phyloP scores from a whole-genome alignment of 2,797 vertebrate genomes.

The Hydrocynus forskahlii region DNA sequence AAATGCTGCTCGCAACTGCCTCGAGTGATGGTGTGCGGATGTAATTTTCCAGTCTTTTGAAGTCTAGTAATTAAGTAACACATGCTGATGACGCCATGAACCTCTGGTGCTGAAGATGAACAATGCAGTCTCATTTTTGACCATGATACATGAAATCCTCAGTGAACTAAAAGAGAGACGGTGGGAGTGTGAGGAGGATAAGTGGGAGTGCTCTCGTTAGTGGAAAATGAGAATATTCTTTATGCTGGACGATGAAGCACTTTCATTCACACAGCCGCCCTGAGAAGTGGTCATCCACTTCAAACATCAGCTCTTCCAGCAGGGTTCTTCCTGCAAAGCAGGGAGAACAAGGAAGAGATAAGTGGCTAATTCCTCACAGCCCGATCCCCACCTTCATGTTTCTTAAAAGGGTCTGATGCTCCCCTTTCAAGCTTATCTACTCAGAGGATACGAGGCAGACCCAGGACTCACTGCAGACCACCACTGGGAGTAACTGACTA shows the following conservation, averaged over 20 bases:
- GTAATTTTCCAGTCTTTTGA: conserved; percentile 19
- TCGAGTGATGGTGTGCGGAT: not conserved
- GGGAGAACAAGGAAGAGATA: conserved; percentile 10
- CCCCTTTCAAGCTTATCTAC: conserved; percentile 40
- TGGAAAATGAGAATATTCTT: conserved; percentile 38
- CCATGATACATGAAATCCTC: conserved; percentile 8
- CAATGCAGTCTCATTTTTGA: conserved; percentile 29
- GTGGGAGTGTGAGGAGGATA: not conserved
- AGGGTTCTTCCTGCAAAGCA: not conserved
- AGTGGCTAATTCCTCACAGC: conserved; percentile 46
- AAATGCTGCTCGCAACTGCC: not conserved
- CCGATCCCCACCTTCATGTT: conserved; percentile 38
- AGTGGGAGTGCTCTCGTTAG: not conserved
- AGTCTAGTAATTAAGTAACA: conserved; percentile 9
- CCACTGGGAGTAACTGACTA: conserved; percentile 28
- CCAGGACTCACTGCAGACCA: conserved; percentile 22
- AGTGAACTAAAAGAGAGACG: not conserved
- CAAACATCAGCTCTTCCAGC: conserved; percentile 6
- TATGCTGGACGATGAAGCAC: not conserved
- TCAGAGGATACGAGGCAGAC: conserved; percentile 31
- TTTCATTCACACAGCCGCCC: conserved; percentile 2
- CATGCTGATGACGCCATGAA: conserved; percentile 13
- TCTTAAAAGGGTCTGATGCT: conserved; percentile 12
- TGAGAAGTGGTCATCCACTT: conserved; percentile 23
- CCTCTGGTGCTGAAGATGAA: conserved; percentile 18